Evolutionary conservation across 2,113 vertebrate species (phyloP).

Genomic region (Xyliphius kryptos): DNA sequence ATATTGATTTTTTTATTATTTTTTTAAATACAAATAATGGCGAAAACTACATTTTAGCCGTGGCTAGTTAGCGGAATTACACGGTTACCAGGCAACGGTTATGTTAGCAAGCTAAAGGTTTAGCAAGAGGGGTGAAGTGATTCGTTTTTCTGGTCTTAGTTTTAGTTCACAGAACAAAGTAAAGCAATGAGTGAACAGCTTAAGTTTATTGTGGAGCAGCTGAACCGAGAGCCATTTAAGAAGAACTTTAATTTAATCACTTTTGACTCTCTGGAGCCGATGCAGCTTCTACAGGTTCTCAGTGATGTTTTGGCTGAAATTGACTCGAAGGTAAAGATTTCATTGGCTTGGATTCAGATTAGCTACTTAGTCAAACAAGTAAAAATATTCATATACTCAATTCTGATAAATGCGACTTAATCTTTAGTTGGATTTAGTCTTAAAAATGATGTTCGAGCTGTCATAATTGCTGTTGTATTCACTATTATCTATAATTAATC

Average conservation of each 20-base stretch:
- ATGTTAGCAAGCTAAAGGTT: neutral
- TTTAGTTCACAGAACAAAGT: neutral
- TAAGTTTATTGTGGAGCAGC: slow-evolving; percentile 89
- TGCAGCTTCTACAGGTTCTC: slow-evolving; percentile 87
- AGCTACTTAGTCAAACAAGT: no score
- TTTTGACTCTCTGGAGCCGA: slow-evolving; percentile 87
- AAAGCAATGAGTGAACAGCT: slow-evolving; percentile 87
- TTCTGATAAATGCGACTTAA: no score
- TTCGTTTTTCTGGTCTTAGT: neutral
- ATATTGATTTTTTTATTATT: no score
- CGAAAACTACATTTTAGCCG: no score
- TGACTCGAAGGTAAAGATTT: slow-evolving; percentile 89
- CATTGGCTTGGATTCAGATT: no score
- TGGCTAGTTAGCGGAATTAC: slow-evolving; percentile 20
- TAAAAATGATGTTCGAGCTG: no score
- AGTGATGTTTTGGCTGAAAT: slow-evolving; percentile 92
- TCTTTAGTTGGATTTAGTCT: no score
- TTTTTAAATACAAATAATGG: no score
- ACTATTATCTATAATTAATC: no score
- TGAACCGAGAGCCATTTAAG: slow-evolving; percentile 90
- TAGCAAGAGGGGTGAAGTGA: neutral
- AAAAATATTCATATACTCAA: no score
- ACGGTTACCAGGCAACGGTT: neutral
- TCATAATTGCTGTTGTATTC: no score
- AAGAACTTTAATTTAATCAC: slow-evolving; percentile 92